Conservation (phyloP, 2,113 vertebrate species). For the Hippocampus zosterae region DNA sequence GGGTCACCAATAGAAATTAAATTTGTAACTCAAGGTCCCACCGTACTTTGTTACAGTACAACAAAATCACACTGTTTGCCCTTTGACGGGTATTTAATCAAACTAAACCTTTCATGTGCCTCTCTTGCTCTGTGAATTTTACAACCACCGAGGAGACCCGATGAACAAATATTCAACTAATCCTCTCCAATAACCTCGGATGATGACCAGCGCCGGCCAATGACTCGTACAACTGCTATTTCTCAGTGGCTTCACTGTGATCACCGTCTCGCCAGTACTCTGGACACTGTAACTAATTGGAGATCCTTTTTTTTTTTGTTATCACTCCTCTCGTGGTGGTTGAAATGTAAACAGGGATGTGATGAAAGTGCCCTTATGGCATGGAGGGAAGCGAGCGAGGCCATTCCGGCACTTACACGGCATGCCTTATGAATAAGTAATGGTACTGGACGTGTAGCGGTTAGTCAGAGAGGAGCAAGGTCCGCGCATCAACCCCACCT, state of each 20-base stretch:
- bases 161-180: constrained; percentile 34
- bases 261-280: constrained; percentile 42
- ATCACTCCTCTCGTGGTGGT: constrained; percentile 61
- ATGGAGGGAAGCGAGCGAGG: constrained; percentile 60
- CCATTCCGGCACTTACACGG: constrained; percentile 75
- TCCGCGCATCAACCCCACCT: constrained; percentile 75
- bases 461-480: constrained; percentile 74
- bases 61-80: not conserved
- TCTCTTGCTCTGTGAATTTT: constrained; percentile 13
- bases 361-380: constrained; percentile 75
- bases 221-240: constrained; percentile 47
- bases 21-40: too few species aligned
- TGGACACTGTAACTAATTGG: constrained; percentile 71
- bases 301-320: constrained; percentile 66
- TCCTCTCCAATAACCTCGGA: constrained; percentile 47
- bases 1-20: too few species aligned
- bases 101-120: constrained; percentile 19
- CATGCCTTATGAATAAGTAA: constrained; percentile 79
- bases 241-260: constrained; percentile 37
- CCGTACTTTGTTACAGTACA: not conserved
- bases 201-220: constrained; percentile 42
- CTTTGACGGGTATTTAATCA: not conserved
- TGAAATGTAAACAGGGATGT: constrained; percentile 72
- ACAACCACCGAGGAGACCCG: constrained; percentile 10
- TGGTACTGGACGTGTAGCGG: constrained; percentile 76